Percentiles rank a stretch among this genome's conserved stretches.
phyloP scores from a whole-genome alignment of 1,140 invertebrate genomes.

The Trypoxylus dichotomus region DNA sequence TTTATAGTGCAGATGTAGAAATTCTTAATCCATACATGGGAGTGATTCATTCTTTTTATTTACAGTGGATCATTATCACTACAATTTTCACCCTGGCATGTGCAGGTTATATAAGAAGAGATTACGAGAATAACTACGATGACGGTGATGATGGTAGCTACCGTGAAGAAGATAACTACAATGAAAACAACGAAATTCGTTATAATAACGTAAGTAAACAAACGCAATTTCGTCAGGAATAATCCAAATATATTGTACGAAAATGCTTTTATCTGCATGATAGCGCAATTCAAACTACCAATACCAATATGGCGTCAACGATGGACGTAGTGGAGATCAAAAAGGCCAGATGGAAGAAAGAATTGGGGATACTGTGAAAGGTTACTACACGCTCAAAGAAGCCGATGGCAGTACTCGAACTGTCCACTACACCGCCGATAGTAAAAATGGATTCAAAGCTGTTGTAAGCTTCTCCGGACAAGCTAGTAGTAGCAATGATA shows the following conservation, averaged over 20 bases:
- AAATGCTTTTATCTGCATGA: not conserved
- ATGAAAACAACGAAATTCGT: not conserved
- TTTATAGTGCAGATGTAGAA: too few species aligned
- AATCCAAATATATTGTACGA: not conserved
- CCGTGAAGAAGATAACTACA: not conserved
- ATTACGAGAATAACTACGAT: not conserved
- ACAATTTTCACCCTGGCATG: not conserved
- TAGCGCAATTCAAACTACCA: constrained; percentile 54
- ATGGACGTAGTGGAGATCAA: constrained; percentile 68
- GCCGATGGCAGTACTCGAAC: constrained; percentile 58
- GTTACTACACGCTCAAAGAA: constrained; percentile 47
- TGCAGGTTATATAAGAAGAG: not conserved
- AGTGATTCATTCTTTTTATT: not conserved
- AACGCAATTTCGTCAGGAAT: too few species aligned
- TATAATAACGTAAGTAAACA: not conserved
- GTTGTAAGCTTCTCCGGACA: constrained; percentile 33
- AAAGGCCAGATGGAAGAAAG: constrained; percentile 49
- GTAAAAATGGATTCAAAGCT: constrained; percentile 53
- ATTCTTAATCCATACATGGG: too few species aligned
- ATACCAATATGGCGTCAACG: constrained; percentile 70
- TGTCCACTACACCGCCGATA: constrained; percentile 58
- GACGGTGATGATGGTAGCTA: not conserved
- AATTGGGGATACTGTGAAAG: constrained; percentile 33
- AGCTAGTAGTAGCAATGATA: not conserved
- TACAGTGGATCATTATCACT: not conserved